Conservation (phyloP, 2,113 vertebrate genomes). For the Lophotis ruficrista region DNA sequence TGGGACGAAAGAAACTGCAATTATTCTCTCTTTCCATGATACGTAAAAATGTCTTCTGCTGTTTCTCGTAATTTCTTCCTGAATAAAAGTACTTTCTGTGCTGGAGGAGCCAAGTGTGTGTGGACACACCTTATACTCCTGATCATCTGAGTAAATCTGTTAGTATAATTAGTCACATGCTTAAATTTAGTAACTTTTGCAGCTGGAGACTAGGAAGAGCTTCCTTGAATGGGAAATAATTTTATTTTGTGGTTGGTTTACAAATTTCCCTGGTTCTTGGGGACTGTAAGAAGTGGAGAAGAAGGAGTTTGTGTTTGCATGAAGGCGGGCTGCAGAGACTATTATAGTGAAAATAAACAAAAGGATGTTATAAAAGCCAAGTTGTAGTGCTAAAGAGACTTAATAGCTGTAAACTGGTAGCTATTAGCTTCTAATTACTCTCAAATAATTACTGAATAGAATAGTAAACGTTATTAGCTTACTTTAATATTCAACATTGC, state of each 20-base stretch:
- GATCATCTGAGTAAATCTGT: neutral
- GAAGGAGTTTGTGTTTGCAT: neutral
- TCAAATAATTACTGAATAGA: conserved; percentile 68
- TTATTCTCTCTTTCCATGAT: neutral
- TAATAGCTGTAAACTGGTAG: conserved; percentile 49
- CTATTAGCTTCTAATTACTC: conserved; percentile 64
- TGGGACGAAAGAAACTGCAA: neutral
- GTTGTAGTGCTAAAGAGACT: conserved; percentile 31
- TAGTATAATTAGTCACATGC: neutral
- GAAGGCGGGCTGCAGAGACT: neutral
- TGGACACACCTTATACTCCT: neutral
- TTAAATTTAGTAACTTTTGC: neutral
- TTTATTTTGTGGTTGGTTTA: neutral
- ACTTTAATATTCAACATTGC: conserved; percentile 58
- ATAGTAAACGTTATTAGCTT: conserved; percentile 54
- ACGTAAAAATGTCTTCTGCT: neutral
- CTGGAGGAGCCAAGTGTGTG: neutral
- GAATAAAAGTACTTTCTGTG: neutral
- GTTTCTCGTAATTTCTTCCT: neutral
- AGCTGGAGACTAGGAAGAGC: neutral
- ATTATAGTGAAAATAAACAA: conserved; percentile 29
- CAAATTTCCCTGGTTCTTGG: neutral
- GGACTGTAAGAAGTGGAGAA: neutral
- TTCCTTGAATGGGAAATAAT: neutral
- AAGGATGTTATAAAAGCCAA: conserved; percentile 46